Percentiles rank a stretch among this genome's conserved stretches.
These are phyloP conservation scores for Protophormia terraenovae DNA, from an alignment of 2,888 invertebrate genomes.

Conservation along the genomic window DNA sequence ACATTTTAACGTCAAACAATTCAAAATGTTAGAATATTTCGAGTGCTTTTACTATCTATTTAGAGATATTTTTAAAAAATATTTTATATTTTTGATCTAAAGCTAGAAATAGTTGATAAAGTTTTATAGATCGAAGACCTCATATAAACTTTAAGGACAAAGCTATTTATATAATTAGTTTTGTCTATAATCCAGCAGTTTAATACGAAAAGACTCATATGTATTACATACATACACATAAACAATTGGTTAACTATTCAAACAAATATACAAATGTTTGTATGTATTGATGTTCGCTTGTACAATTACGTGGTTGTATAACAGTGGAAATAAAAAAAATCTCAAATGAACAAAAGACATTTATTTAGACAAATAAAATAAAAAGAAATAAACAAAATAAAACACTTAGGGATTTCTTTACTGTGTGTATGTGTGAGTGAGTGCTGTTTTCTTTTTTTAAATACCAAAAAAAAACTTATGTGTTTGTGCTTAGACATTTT, in stretches of 20 bases:
- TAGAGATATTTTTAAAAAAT: neutral
- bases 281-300: neutral
- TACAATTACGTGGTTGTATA: constrained; percentile 19
- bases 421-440: neutral
- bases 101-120: no score
- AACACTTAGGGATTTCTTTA: constrained; percentile 28
- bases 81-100: no score
- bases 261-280: neutral
- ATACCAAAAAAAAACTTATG: neutral
- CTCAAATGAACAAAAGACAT: constrained; percentile 2
- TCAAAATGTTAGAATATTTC: neutral
- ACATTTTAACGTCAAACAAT: neutral
- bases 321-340: constrained; percentile 16
- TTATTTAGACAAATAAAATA: constrained; percentile 14
- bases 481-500: constrained; percentile 17
- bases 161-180: no score
- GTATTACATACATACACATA: no score
- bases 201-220: no score
- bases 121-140: no score
- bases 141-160: no score
- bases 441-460: neutral
- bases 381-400: constrained; percentile 6
- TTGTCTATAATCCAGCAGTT: no score
- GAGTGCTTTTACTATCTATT: neutral
- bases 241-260: no score